A percentile compares a stretch with the other conserved stretches of the same genome.
Conservation (phyloP, 2,888 invertebrate species). For the Orthonevra nobilis region DNA sequence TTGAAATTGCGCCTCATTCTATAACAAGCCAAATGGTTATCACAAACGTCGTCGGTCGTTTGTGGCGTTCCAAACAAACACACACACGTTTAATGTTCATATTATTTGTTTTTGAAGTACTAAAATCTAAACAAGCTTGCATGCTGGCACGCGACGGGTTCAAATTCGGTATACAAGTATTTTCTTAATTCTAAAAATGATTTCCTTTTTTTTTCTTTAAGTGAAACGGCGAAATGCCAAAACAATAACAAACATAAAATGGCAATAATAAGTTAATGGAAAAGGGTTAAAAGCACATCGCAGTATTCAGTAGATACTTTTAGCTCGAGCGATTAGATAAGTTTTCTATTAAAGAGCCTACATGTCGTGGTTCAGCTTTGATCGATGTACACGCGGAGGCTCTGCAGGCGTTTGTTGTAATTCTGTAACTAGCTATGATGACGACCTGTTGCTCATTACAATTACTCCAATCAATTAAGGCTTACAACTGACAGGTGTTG, state of each 20-base stretch:
- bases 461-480: neutral
- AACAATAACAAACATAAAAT: neutral
- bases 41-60: too few relatives aligned
- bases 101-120: too few relatives aligned
- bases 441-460: neutral
- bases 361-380: neutral
- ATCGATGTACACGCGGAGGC: neutral
- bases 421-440: too few relatives aligned
- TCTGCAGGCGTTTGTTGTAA: too few relatives aligned
- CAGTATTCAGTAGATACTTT: neutral
- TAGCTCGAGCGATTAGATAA: neutral
- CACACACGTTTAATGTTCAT: too few relatives aligned
- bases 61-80: too few relatives aligned
- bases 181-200: neutral
- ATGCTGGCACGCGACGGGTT: too few relatives aligned
- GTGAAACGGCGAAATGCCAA: neutral
- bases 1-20: too few relatives aligned
- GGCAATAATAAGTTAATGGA: neutral
- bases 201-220: neutral
- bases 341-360: neutral
- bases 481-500: neutral
- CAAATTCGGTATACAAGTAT: neutral
- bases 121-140: too few relatives aligned
- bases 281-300: neutral
- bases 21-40: neutral